Percentiles rank a stretch among this genome's conserved stretches.
Evolutionary conservation across 2,797 vertebrate genomes (phyloP).

Genomic region (Artibeus jamaicensis): DNA sequence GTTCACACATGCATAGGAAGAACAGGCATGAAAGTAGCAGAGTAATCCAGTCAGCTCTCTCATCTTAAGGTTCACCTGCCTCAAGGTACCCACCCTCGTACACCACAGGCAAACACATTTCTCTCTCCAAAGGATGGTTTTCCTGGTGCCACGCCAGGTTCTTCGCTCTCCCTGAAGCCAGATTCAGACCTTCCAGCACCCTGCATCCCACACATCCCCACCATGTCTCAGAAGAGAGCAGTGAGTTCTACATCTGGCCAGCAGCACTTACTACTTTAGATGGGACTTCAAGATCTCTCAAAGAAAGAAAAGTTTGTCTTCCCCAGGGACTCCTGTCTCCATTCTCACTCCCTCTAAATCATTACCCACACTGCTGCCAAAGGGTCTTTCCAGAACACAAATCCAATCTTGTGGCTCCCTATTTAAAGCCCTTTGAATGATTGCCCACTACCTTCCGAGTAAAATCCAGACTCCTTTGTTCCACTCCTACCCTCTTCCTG

Average conservation of each 20-base stretch:
- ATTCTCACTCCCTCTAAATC: not conserved
- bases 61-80: not conserved
- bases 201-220: too few species aligned
- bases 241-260: not conserved
- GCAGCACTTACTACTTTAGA: not conserved
- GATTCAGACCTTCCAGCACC: not conserved
- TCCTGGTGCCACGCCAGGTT: not conserved
- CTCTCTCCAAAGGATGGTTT: not conserved
- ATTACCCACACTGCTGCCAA: not conserved
- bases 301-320: not conserved
- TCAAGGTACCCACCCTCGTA: not conserved
- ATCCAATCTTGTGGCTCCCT: not conserved
- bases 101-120: not conserved
- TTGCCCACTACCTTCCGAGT: not conserved
- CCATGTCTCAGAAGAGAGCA: not conserved
- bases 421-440: not conserved
- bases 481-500: not conserved
- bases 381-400: not conserved
- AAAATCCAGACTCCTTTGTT: not conserved
- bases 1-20: not conserved
- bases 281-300: not conserved
- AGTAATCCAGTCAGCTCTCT: not conserved
- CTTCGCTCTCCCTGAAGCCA: not conserved
- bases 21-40: not conserved
- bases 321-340: not conserved